Evolutionary conservation across 2,797 vertebrate genomes (phyloP).

Genomic region (Tenualosa ilisha): DNA sequence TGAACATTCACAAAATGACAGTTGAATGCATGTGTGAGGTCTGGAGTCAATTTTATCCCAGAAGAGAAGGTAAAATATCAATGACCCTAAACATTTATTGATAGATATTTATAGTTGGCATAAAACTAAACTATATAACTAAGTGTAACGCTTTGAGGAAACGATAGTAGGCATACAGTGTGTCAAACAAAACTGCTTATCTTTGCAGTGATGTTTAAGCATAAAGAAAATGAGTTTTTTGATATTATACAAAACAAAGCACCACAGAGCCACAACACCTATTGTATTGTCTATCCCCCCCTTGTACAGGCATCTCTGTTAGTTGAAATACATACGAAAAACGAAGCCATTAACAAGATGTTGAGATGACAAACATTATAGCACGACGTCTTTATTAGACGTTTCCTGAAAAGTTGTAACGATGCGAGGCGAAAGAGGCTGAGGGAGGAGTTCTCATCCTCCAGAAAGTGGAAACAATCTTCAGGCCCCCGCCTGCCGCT

Average conservation of each 20-base stretch:
- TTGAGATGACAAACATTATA: constrained; percentile 56
- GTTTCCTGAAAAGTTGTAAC: constrained; percentile 50
- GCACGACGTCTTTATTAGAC: constrained; percentile 58
- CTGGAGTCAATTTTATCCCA: not conserved
- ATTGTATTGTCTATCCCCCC: not conserved
- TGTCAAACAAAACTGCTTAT: not conserved
- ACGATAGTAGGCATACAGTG: not conserved
- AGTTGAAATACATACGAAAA: not conserved
- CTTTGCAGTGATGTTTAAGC: not conserved
- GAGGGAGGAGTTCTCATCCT: constrained; percentile 56
- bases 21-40: constrained; percentile 9
- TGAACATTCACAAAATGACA: constrained; percentile 22
- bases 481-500: constrained; percentile 52
- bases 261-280: not conserved
- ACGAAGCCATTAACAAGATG: constrained; percentile 39
- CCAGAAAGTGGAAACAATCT: constrained; percentile 58
- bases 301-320: not conserved
- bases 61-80: not conserved
- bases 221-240: not conserved
- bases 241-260: not conserved
- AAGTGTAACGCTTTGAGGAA: too few relatives aligned
- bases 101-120: not conserved
- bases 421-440: constrained; percentile 29
- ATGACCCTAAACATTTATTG: not conserved
- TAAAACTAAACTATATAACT: not conserved